Evolutionary conservation across 2,797 vertebrate genomes (phyloP).

Genomic region (Centropyge bicolor): DNA sequence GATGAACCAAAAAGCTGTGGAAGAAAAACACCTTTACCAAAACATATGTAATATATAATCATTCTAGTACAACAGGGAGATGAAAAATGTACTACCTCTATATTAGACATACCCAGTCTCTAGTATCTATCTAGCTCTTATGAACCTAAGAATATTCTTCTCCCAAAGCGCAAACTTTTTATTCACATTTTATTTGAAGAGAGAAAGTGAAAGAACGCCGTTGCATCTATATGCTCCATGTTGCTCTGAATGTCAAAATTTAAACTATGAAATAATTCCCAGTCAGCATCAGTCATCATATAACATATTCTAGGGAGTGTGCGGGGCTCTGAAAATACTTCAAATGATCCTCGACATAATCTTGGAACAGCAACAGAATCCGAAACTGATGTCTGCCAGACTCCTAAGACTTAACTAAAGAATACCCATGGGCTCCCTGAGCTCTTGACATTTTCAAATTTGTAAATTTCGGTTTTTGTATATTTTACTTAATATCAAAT

Average conservation of each 20-base stretch:
- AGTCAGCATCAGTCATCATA: constrained; percentile 36
- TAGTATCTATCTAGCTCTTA: constrained; percentile 11
- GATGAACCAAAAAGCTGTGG: not conserved
- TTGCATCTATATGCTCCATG: constrained; percentile 22
- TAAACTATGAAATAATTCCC: constrained; percentile 43
- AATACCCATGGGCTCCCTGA: constrained; percentile 48
- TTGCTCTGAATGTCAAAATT: constrained; percentile 53
- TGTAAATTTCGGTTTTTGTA: constrained; percentile 45
- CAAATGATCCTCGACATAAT: constrained; percentile 64
- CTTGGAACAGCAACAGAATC: constrained; percentile 58
- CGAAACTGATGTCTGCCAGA: constrained; percentile 54
- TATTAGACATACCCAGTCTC: not conserved
- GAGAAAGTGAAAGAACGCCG: not conserved
- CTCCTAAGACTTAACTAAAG: constrained; percentile 37
- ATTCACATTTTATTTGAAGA: constrained; percentile 19
- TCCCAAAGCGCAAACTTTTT: not conserved
- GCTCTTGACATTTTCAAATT: constrained; percentile 61
- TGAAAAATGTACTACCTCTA: not conserved
- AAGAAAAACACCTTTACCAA: not conserved
- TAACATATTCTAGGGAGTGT: constrained; percentile 51
- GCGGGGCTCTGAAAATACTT: constrained; percentile 50
- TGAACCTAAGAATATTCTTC: constrained; percentile 12
- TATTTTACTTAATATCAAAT: constrained; percentile 56
- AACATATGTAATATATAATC: not conserved
- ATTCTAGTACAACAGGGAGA: not conserved